Base-by-base conservation (phyloP, 2,888 invertebrate genomes). In the Anarsia innoxiella region DNA sequence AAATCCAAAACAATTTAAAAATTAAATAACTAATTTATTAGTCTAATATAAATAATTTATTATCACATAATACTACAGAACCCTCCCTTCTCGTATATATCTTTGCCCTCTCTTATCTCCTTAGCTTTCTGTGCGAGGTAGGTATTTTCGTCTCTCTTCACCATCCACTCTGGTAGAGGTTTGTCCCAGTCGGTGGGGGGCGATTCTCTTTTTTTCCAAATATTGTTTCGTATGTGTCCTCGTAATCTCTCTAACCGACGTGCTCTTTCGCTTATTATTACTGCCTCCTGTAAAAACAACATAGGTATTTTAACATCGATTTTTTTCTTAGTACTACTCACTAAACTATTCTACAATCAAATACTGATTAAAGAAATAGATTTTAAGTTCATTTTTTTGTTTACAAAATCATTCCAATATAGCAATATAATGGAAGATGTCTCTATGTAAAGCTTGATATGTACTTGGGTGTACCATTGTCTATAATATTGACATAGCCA, bases 161-260 rank as follows among this genome's bases (percentile, higher is more conserved):
- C 68, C 68, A 95, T 78, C 88, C 91, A 90, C 3, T 92, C 90
- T 0, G 96, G 95, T 39, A 96, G 67, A 0, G 93, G 93, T 45
- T 88, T 88, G 44, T 89, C 87, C 96, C 96, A 97, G 66, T 94
- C 90, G 35, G 83, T 75, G 0, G 96, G 96, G 0, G 96, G 95
- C 23, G 78, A 57, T 3, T 84, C 85, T 28, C 97, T 78, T 62
- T 88, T 91, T 54, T 90, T 86, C 97, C 97, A 97, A 1, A 90
- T 86, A 62, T 92, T 86, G 69, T 97, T 97, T 35, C 63, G 72
- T 48, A 88, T 89, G 66, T 95, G 94, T 0, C 88, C 87, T 38
- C 69, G 65, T 35, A 95, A 65, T 46, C 96, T 85, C 30, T 79
- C 70, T 16, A 84, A 50, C 41, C 92, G 86, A 31, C 94, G 84